phyloP scores from a whole-genome alignment of 2,888 invertebrate species.

The Therioaphis trifolii region DNA sequence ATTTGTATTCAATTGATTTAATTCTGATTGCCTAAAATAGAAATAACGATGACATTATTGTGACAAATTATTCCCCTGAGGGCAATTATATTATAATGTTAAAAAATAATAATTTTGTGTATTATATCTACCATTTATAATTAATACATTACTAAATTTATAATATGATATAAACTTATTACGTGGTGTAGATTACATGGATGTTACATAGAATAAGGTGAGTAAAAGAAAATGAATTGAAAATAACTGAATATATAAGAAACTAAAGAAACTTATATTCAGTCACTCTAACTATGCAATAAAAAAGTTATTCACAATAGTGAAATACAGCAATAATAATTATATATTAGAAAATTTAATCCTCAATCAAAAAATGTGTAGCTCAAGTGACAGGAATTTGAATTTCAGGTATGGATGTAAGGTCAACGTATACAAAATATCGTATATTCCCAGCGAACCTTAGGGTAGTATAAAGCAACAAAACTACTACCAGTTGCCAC shows the following conservation, averaged over 20 bases:
- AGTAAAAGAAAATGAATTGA: slow-evolving; percentile 14
- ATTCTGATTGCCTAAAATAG: slow-evolving; percentile 16
- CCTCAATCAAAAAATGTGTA: neutral
- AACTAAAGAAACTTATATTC: slow-evolving; percentile 6
- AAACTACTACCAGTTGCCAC: neutral
- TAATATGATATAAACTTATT: neutral
- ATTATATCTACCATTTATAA: too few species aligned
- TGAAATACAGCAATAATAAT: neutral
- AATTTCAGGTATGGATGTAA: neutral
- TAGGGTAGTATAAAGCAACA: neutral
- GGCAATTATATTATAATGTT: too few species aligned
- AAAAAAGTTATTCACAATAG: neutral
- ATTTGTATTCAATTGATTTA: neutral
- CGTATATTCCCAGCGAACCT: neutral
- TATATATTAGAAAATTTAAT: slow-evolving; percentile 34
- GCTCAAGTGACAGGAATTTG: neutral
- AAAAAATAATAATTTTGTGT: too few species aligned
- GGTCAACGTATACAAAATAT: neutral
- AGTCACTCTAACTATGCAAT: neutral
- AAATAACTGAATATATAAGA: slow-evolving; percentile 20
- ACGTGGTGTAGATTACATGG: neutral
- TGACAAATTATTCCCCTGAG: too few species aligned
- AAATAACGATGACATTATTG: slow-evolving; percentile 22
- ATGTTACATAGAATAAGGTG: slow-evolving; percentile 38
- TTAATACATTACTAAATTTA: too few species aligned